Evolutionary conservation across 2,113 vertebrate species (phyloP), one percentile per base, ranked within the genome.

Genomic region (Regulus satrapa): DNA sequence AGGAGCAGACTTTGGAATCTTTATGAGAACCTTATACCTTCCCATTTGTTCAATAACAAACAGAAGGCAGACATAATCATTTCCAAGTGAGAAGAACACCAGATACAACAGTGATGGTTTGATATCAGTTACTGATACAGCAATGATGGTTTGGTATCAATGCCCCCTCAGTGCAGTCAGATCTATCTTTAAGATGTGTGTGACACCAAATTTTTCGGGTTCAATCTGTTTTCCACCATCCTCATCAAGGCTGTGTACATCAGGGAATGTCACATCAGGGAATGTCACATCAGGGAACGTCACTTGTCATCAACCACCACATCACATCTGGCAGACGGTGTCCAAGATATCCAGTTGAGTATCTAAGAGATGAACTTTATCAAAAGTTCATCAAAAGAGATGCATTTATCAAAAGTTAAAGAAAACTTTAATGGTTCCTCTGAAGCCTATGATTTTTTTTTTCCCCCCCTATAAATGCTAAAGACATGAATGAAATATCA

Each of bases 101-200:
- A 32, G 13, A 38, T 32, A 3, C 19, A 74, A 1, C 51, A 36
- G 0, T 43, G 38, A 8, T 9, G 11, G 10, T 29, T 72, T 43
- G 45, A 4, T 31, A 4, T 7, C 18, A 7, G 4, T 7, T 40
- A 40, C 32, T 71, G 43, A 15, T 43, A n/a, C 17, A 28, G n/a
- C 3, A 6, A 2, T 18, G 20, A 8, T 10, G 18, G 7, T n/a
- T 76, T 49, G 45, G 8, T 31, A 4, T 11, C 2, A 2, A 10
- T 6, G 7, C 1, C 38, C 3, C 9, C 19, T 46, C 45, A 13
- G 18, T 13, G 34, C 25, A 34, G 12, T 26, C 71, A 68, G 1
- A 14, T 83, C 4, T 51, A 3, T 48, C n/a, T 52, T 55, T 55
- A 74, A 62, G 20, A 31, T 4, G 17, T 1, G 8, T 32, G 5